Evolutionary conservation across 2,113 vertebrate species (phyloP), one percentile per base, ranked within the genome.

Genomic region (Sitta europaea): DNA sequence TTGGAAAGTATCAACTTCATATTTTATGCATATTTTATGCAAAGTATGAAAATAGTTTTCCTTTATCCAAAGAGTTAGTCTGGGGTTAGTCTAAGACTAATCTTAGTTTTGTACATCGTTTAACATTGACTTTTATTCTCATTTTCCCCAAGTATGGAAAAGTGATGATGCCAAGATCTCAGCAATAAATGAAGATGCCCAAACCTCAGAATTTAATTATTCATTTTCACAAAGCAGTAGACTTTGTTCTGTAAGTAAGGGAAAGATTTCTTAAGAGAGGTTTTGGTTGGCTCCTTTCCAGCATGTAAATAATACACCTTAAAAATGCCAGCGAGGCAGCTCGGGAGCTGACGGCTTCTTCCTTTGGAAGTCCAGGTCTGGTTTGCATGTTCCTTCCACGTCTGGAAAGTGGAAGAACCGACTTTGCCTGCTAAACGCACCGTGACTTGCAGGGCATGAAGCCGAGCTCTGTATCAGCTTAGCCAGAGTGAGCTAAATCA

Each of bases 161-260:
- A 62, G 65, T 10, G 57, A 12, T 14, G 66, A 53, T 66, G 62
- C 77, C 94, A 85, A 87, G 77, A 85, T 92, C 86, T 76, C 81
- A 70, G 87, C 58, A 78, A 50, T 67, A 92, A 86, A 55, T 23
- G 40, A 78, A 92, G 94, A 78, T 68, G 70, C 50, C 87, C 86
- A 95, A 76, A 89, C 71, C 87, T 94, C 91, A 79, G 84, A 57
- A 85, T 74, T 92, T 78, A 91, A 82, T 92, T 91, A 74, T 57
- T 94, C 42, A 75, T 96, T 82, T 92, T 92, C 78, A 57, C 36
- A 79, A 78, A 91, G 68, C 59, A 48, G 55, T 11, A 40, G 77
- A 45, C 81, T 91, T 82, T 74, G 75, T 61, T 88, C 93, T 77
- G 35, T 33, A 48, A 78, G 83, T 18, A 72, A 90, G 47, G 38